phyloP scores from a whole-genome alignment of 2,797 vertebrate genomes.

The Sebastes minor region DNA sequence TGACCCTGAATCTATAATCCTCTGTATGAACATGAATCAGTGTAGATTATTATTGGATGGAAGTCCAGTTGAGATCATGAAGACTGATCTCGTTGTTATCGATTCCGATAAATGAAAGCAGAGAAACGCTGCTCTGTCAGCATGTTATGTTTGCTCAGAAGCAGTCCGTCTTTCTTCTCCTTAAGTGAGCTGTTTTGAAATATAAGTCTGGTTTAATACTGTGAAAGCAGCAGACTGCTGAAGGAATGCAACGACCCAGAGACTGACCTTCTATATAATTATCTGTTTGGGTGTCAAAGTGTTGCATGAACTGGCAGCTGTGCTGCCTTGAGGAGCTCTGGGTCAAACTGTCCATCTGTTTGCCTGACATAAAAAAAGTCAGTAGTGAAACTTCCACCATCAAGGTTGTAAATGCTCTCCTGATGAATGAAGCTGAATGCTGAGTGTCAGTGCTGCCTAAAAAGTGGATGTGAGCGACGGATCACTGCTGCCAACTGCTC shows the following conservation, averaged over 20 bases:
- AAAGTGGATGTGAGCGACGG: background rate
- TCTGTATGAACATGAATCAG: constrained; percentile 36
- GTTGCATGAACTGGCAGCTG: background rate
- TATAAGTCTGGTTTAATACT: background rate
- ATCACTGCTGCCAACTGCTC: background rate
- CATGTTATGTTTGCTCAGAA: constrained; percentile 10
- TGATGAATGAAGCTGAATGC: constrained; percentile 5
- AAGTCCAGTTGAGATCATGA: constrained; percentile 13
- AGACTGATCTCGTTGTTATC: constrained; percentile 23
- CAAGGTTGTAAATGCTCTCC: background rate
- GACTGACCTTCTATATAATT: background rate
- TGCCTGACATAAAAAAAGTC: background rate
- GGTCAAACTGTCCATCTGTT: background rate
- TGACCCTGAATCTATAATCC: constrained; percentile 21
- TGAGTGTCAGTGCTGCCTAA: background rate
- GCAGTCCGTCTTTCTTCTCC: background rate
- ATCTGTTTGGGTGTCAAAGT: background rate
- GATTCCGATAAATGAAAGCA: constrained; percentile 16
- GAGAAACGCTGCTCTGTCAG: constrained; percentile 9
- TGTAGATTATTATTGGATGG: constrained; percentile 27
- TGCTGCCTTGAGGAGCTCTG: background rate
- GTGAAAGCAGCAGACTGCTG: background rate
- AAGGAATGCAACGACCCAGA: background rate
- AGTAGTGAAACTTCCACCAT: background rate
- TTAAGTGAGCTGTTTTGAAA: background rate